A percentile compares a stretch with the other conserved stretches of the same genome.
phyloP scores from a whole-genome alignment of 2,797 vertebrate species.

The Apogon hyalosoma region DNA sequence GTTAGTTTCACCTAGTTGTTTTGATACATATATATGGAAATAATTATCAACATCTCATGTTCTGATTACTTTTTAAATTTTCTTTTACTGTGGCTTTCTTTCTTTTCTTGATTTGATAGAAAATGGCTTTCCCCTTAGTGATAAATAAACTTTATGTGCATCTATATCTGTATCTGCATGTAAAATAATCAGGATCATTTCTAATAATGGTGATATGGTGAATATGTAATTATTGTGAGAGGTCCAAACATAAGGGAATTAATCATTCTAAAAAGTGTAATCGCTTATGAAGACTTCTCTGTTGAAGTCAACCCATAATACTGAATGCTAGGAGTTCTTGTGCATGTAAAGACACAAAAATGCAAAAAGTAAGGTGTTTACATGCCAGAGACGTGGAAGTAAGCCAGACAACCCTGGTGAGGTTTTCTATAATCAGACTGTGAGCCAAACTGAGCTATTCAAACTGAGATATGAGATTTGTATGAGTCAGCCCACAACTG shows the following conservation, averaged over 20 bases:
- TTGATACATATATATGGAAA: too few relatives aligned
- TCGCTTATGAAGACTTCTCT: conserved; percentile 3
- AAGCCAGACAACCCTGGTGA: conserved; percentile 19
- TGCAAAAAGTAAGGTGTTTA: conserved; percentile 25
- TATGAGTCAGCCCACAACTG: conserved; percentile 38
- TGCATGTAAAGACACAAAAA: conserved; percentile 7
- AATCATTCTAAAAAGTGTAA: conserved; percentile 10
- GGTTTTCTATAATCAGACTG: conserved; percentile 38
- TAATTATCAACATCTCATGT: too few relatives aligned
- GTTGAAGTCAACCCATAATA: neutral
- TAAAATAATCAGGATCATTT: too few relatives aligned
- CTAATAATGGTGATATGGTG: too few relatives aligned
- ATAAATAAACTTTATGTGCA: too few relatives aligned
- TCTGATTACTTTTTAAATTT: too few relatives aligned
- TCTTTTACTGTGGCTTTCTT: too few relatives aligned
- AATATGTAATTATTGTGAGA: too few relatives aligned
- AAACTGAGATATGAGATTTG: conserved; percentile 39
- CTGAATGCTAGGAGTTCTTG: neutral
- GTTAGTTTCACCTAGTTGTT: too few relatives aligned
- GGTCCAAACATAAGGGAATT: neutral
- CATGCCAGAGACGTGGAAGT: conserved; percentile 27
- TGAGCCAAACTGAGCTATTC: conserved; percentile 16
- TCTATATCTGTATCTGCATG: too few relatives aligned
- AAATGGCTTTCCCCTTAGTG: too few relatives aligned
- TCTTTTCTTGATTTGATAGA: too few relatives aligned